These are phyloP conservation scores for Rhagophthalmus giganteus DNA, from an alignment of 2,888 invertebrate genomes.

Conservation along the genomic window DNA sequence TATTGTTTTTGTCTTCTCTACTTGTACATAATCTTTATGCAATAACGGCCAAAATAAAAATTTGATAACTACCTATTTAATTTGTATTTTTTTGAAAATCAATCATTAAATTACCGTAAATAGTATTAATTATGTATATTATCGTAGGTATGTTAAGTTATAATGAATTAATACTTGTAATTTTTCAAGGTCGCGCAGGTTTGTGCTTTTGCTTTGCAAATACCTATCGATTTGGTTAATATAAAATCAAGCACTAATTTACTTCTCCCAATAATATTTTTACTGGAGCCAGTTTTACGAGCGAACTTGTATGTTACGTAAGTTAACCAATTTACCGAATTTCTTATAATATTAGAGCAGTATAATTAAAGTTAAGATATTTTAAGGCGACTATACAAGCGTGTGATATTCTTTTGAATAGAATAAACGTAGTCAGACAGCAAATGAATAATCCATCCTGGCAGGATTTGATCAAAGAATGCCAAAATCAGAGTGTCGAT, in stretches of 20 bases:
- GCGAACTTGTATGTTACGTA: slow-evolving; percentile 65
- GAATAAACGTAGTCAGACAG: slow-evolving; percentile 63
- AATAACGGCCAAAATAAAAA: too few relatives aligned
- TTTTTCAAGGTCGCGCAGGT: slow-evolving; percentile 77
- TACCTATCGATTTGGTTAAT: slow-evolving; percentile 67
- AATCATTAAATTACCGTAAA: too few relatives aligned
- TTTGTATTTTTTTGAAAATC: too few relatives aligned
- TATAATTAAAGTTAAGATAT: too few relatives aligned
- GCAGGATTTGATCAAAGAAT: slow-evolving; percentile 61
- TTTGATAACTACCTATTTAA: too few relatives aligned
- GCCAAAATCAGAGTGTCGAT: slow-evolving; percentile 59
- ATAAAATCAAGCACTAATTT: slow-evolving; percentile 69
- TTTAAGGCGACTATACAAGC: slow-evolving; percentile 61
- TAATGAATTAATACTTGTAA: too few relatives aligned
- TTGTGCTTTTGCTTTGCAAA: slow-evolving; percentile 70
- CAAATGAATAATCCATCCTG: slow-evolving; percentile 58
- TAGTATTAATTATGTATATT: too few relatives aligned
- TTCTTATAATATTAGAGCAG: too few relatives aligned
- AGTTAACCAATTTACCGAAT: too few relatives aligned
- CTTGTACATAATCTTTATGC: too few relatives aligned
- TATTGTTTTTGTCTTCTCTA: too few relatives aligned
- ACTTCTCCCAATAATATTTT: slow-evolving; percentile 66
- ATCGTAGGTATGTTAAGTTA: too few relatives aligned
- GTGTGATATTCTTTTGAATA: slow-evolving; percentile 64
- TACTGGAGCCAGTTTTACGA: slow-evolving; percentile 72